These are phyloP conservation scores for Acropora yongei DNA, from an alignment of 64 coral and sea anemone species.

Conservation along the genomic window DNA sequence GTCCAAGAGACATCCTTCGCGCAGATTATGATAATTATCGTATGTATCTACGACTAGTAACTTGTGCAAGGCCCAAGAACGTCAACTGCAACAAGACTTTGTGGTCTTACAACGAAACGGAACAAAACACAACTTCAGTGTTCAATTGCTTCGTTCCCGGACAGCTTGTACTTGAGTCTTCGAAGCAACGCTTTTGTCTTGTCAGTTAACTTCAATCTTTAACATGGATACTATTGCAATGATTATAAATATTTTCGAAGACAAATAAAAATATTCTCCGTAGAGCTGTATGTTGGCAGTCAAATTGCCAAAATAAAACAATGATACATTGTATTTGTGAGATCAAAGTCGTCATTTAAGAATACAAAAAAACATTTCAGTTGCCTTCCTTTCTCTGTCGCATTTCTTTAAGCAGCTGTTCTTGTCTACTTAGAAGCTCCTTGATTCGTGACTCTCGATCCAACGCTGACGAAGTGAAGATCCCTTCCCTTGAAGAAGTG, in stretches of 20 bases:
- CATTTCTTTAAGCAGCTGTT: constrained; percentile 15
- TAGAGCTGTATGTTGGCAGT: too few relatives aligned
- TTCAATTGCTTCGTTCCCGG: not conserved
- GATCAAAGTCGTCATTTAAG: too few relatives aligned
- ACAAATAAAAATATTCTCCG: too few relatives aligned
- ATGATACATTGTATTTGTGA: not conserved
- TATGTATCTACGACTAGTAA: not conserved
- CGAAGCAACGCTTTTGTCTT: not conserved
- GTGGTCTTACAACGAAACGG: not conserved
- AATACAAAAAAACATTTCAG: not conserved
- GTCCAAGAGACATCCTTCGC: too few relatives aligned
- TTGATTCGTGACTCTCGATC: constrained; percentile 36
- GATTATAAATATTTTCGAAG: too few relatives aligned
- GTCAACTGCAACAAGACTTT: not conserved
- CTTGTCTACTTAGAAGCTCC: constrained; percentile 17
- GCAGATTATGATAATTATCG: too few relatives aligned
- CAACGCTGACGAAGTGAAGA: not conserved
- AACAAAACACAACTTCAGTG: not conserved
- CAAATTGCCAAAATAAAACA: not conserved
- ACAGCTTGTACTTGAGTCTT: not conserved
- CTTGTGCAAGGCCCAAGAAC: not conserved
- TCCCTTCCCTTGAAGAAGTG: not conserved
- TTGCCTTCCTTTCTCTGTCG: not conserved
- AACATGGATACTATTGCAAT: too few relatives aligned
- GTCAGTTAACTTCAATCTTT: not conserved